phyloP scores from a whole-genome alignment of 1,140 invertebrate genomes.

The Gonatopus flavifemur region DNA sequence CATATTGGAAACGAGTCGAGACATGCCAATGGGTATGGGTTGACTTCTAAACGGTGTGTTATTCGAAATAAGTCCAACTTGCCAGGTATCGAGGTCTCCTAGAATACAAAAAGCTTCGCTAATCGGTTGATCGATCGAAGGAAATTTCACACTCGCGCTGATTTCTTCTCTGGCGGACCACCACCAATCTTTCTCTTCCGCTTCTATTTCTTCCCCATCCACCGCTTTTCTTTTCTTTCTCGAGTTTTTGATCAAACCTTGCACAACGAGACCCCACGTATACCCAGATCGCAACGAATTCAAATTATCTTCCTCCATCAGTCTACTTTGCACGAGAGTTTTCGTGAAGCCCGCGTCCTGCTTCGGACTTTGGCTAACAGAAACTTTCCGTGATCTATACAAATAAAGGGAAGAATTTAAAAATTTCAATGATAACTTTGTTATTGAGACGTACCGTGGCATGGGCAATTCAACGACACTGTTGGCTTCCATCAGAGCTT shows the following conservation, averaged over 20 bases:
- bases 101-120: constrained; percentile 80
- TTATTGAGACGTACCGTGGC: constrained; percentile 54
- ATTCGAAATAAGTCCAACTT: constrained; percentile 55
- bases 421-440: neutral
- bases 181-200: constrained; percentile 40
- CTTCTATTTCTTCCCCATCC: constrained; percentile 6
- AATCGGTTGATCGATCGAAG: constrained; percentile 68
- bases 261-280: constrained; percentile 50
- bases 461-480: constrained; percentile 65
- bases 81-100: constrained; percentile 84
- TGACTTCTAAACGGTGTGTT: constrained; percentile 31
- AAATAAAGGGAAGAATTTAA: constrained; percentile 22
- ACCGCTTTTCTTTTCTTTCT: constrained; percentile 22
- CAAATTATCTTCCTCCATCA: constrained; percentile 17
- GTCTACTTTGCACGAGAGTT: constrained; percentile 38
- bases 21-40: constrained; percentile 69
- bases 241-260: constrained; percentile 47
- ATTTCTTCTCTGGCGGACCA: constrained; percentile 48
- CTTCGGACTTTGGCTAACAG: neutral
- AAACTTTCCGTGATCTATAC: constrained; percentile 37
- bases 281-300: constrained; percentile 31
- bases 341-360: constrained; percentile 43
- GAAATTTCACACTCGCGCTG: constrained; percentile 42
- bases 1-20: constrained; percentile 80
- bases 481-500: constrained; percentile 52